These are phyloP conservation scores for Pangasius djambal DNA, from an alignment of 2,797 vertebrate genomes.

Conservation along the genomic window DNA sequence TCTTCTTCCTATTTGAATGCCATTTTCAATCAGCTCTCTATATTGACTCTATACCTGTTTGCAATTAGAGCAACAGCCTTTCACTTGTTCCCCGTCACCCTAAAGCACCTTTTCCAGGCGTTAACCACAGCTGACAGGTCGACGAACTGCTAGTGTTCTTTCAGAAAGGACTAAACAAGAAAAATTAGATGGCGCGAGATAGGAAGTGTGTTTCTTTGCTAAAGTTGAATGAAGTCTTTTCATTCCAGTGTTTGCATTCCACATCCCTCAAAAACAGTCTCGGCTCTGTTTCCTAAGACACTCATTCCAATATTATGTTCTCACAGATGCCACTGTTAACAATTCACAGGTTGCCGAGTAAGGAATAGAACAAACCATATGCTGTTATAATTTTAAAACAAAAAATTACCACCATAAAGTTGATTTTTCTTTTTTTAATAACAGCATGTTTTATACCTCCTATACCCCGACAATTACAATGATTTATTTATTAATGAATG, in stretches of 20 bases:
- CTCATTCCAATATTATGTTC: background rate
- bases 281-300: background rate
- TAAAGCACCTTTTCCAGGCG: conserved; percentile 58
- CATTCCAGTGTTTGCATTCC: background rate
- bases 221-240: background rate
- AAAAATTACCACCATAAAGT: background rate
- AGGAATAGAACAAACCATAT: too few species aligned
- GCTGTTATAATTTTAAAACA: too few species aligned
- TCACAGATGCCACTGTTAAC: background rate
- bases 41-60: conserved; percentile 78
- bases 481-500: background rate
- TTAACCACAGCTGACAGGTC: conserved; percentile 48
- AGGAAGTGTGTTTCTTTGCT: background rate
- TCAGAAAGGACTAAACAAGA: background rate
- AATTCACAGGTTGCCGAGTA: too few species aligned
- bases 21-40: conserved; percentile 78
- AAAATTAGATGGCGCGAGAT: background rate
- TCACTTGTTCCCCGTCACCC: conserved; percentile 72
- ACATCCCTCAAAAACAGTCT: background rate
- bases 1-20: conserved; percentile 72
- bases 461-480: background rate
- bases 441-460: background rate
- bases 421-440: background rate
- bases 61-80: conserved; percentile 77
- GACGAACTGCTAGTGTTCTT: conserved; percentile 14